Evolutionary conservation across 2,113 vertebrate genomes (phyloP), one percentile per base, ranked within the genome.

Genomic region (Raja brachyura): DNA sequence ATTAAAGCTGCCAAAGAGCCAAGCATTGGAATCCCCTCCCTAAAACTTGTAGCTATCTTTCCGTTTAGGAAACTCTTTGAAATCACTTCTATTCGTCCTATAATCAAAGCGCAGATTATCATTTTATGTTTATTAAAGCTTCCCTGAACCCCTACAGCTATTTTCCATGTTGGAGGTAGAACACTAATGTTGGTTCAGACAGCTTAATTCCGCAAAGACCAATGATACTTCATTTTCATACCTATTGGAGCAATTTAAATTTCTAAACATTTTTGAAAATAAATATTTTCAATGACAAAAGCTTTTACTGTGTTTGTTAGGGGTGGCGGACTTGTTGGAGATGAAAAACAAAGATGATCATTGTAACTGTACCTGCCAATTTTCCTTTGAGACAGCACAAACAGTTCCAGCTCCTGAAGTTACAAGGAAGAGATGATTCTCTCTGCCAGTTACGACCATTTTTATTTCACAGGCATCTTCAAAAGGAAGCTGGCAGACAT

Each of bases 401-500:
- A 94, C 95, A 74, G 97, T 95, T 25, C 95, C 96, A 1, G 95
- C 96, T 25, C 93, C 93, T 96, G 98, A 99, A 76, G 95, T 96
- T 22, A 99, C 93, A 77, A 97, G 93, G 93, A 98, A 96, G 9
- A 98, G 94, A 78, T 94, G 93, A 70, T 96, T 96, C 56, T 93
- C 95, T 93, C 95, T 95, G 28, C 96, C 95, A 0, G 96, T 95
- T 94, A 96, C 88, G 74, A 96, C 96, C 93, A 95, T 9, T 94
- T 96, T 96, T 94, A 99, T 94, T 28, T 95, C 94, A 94, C 93
- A 94, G 1, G 97, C 97, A 18, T 96, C 95, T 93, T 96, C 95
- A 11, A 97, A 98, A 0, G 98, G 98, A 93, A 99, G 97, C 61
- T 96, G 95, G 86, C 97, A 98, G 0, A 97, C 94, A 4, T 96